Conservation (phyloP, 1,140 invertebrate genomes). For the Melipona quadrifasciata region DNA sequence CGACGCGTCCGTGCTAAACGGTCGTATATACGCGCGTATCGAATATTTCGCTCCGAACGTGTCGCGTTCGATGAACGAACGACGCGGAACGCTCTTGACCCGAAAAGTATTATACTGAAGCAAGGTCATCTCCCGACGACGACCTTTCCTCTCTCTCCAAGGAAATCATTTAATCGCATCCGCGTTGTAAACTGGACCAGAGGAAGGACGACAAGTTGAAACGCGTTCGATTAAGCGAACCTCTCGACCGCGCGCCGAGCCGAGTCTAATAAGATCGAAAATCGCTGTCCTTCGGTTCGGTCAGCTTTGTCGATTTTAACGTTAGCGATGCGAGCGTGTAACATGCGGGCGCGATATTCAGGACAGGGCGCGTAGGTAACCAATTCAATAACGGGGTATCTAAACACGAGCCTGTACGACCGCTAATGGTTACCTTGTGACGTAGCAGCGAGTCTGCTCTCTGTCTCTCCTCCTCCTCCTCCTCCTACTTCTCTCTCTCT, state of each 20-base stretch:
- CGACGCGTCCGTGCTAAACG: not conserved
- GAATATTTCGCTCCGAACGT: conserved; percentile 14
- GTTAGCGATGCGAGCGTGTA: conserved; percentile 58
- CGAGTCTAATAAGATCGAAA: conserved; percentile 33
- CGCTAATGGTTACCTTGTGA: conserved; percentile 66
- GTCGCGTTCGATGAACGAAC: conserved; percentile 15
- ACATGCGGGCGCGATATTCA: conserved; percentile 60
- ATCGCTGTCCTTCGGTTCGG: conserved; percentile 10
- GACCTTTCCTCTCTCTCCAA: not conserved
- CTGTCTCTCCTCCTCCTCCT: conserved; percentile 8
- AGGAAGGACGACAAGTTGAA: not conserved
- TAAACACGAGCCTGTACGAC: conserved; percentile 64
- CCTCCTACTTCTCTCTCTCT: not conserved
- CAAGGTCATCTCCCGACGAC: too few species aligned
- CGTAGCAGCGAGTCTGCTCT: conserved; percentile 43
- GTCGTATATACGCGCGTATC: not conserved
- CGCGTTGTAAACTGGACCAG: not conserved
- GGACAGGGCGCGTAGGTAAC: conserved; percentile 63
- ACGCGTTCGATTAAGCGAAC: conserved; percentile 8
- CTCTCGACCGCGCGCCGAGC: not conserved
- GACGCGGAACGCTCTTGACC: not conserved
- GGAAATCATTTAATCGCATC: conserved; percentile 1
- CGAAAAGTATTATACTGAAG: not conserved
- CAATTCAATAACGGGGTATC: conserved; percentile 67
- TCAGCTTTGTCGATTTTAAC: conserved; percentile 61